Conservation (phyloP, 2,113 vertebrate species). For the Lophura nycthemera region DNA sequence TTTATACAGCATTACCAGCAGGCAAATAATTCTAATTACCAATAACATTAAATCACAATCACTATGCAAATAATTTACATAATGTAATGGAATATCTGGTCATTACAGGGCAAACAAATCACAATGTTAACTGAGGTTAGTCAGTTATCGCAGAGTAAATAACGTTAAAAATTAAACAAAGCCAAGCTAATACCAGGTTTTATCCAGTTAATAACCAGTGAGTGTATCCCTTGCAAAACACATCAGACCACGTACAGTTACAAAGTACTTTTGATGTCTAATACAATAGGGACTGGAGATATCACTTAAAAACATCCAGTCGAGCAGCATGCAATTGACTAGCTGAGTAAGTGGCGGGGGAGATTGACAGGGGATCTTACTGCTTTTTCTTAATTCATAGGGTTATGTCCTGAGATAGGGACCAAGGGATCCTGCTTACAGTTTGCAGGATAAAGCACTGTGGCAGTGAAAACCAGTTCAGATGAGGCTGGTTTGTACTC, state of each 20-base stretch:
- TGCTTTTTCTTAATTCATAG: neutral
- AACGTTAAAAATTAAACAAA: constrained; percentile 72
- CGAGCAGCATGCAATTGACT: neutral
- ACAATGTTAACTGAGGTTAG: constrained; percentile 71
- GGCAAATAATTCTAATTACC: constrained; percentile 73
- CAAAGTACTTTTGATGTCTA: neutral
- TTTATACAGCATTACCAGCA: constrained; percentile 55
- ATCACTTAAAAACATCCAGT: neutral
- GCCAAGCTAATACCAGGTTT: constrained; percentile 63
- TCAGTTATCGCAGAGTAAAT: constrained; percentile 71
- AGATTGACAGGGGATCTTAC: neutral
- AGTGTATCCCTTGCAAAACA: constrained; percentile 5
- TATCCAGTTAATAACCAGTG: constrained; percentile 52
- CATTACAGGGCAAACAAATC: constrained; percentile 72
- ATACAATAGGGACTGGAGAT: constrained; percentile 7
- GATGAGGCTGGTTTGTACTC: neutral
- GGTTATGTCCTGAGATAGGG: neutral
- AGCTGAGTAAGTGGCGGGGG: neutral
- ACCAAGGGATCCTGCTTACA: neutral
- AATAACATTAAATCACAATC: constrained; percentile 67
- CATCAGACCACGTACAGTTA: constrained; percentile 11
- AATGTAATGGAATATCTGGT: constrained; percentile 70
- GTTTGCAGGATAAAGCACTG: neutral
- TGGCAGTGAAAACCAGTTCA: neutral
- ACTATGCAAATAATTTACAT: constrained; percentile 76